These are phyloP conservation scores for Drosophila putrida DNA, from an alignment of 2,888 invertebrate genomes.

Conservation along the genomic window DNA sequence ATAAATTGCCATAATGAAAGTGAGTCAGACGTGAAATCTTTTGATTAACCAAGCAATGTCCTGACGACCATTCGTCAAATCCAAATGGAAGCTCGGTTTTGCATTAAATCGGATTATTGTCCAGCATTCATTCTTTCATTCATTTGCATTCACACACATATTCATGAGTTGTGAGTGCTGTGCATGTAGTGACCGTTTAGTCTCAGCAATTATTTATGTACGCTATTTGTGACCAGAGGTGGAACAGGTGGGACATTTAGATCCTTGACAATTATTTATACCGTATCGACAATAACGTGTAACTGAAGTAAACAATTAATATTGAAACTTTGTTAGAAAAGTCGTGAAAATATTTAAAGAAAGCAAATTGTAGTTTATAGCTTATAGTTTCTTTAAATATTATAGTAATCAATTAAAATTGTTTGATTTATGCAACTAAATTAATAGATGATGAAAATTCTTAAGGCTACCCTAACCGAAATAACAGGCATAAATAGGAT, in stretches of 20 bases:
- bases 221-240: slow-evolving; percentile 3
- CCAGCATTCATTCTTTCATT: slow-evolving; percentile 20
- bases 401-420: too few relatives aligned
- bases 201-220: slow-evolving; percentile 52
- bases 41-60: slow-evolving; percentile 67
- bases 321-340: too few relatives aligned
- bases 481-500: too few relatives aligned
- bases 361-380: too few relatives aligned
- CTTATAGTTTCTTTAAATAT: too few relatives aligned
- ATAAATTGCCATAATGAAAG: slow-evolving; percentile 80
- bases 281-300: too few relatives aligned
- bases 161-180: slow-evolving; percentile 30
- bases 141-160: slow-evolving; percentile 33
- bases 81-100: slow-evolving; percentile 47
- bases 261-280: slow-evolving; percentile 8
- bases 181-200: slow-evolving; percentile 47
- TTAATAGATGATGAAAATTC: too few relatives aligned
- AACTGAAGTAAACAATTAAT: too few relatives aligned
- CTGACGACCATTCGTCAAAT: slow-evolving; percentile 51
- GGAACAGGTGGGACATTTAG: neutral
- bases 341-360: too few relatives aligned
- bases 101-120: slow-evolving; percentile 26
- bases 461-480: too few relatives aligned
- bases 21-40: slow-evolving; percentile 80
- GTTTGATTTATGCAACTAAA: too few relatives aligned